Evolutionary conservation across 2,797 vertebrate species (phyloP).

Genomic region (Rhinatrema bivittatum): DNA sequence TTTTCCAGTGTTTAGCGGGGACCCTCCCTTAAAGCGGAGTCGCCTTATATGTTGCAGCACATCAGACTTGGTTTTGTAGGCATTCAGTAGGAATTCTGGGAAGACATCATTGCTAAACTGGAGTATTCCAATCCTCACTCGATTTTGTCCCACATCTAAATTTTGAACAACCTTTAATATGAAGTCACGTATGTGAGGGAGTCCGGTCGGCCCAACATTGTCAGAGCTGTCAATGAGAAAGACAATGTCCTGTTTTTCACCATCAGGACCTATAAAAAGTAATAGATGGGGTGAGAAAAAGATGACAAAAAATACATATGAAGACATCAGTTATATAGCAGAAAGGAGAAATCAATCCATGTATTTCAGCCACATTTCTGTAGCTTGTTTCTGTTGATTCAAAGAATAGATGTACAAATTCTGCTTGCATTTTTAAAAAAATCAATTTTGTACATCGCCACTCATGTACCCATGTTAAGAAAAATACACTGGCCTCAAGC

Average conservation of each 20-base stretch:
- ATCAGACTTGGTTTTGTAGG: constrained; percentile 58
- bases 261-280: constrained; percentile 19
- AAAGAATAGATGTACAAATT: no score
- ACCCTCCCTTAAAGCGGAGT: constrained; percentile 72
- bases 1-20: constrained; percentile 66
- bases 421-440: no score
- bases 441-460: no score
- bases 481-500: no score
- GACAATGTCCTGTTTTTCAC: constrained; percentile 73
- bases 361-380: no score
- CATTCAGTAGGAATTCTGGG: constrained; percentile 78
- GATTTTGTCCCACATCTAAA: constrained; percentile 70
- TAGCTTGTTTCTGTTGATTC: no score
- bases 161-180: constrained; percentile 69
- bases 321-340: no score
- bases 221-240: constrained; percentile 91
- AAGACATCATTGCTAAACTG: constrained; percentile 75
- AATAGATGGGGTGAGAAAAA: constrained; percentile 3
- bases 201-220: constrained; percentile 41
- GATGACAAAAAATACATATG: background rate
- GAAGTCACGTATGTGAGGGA: constrained; percentile 85
- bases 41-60: constrained; percentile 69
- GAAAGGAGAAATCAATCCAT: no score
- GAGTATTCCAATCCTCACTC: constrained; percentile 73
- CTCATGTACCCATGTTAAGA: no score